These are phyloP conservation scores for Archaeoteleia sp. DNA, from an alignment of 2,888 invertebrate genomes.

Conservation along the genomic window DNA sequence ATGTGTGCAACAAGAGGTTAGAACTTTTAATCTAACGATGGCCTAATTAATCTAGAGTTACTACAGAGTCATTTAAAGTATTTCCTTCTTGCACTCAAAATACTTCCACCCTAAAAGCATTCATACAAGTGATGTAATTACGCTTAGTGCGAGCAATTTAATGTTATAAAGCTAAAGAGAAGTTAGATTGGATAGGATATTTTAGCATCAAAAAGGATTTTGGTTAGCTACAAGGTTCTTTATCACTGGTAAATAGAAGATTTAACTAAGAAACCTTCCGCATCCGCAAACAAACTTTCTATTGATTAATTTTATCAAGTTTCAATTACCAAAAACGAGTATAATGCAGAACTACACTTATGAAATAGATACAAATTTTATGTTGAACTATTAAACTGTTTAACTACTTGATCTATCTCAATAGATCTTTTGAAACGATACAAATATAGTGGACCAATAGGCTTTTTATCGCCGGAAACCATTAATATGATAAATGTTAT, in stretches of 20 bases:
- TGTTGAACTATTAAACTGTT: too few species aligned
- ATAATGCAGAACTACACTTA: too few species aligned
- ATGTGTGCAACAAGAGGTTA: too few species aligned
- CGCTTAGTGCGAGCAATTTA: constrained; percentile 17
- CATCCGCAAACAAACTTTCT: constrained; percentile 3
- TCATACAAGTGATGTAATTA: constrained; percentile 23
- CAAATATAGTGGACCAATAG: too few species aligned
- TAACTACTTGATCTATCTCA: too few species aligned
- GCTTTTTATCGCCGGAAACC: too few species aligned
- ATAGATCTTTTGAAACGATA: too few species aligned
- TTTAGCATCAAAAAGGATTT: constrained; percentile 18
- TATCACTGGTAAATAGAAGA: constrained; percentile 20
- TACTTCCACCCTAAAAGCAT: constrained; percentile 12
- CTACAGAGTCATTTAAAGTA: constrained; percentile 15
- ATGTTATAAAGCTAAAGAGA: constrained; percentile 26
- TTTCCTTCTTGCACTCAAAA: constrained; percentile 17
- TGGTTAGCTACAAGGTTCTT: constrained; percentile 21
- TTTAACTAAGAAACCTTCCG: constrained; percentile 9
- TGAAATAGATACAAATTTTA: too few species aligned
- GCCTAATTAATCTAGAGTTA: constrained; percentile 23
- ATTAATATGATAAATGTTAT: not conserved
- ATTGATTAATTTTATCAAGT: constrained; percentile 9
- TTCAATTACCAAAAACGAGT: constrained; percentile 3
- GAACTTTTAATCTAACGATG: constrained; percentile 12
- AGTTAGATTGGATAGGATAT: constrained; percentile 25